Evolutionary conservation across 92 coral and sea anemone genomes (phyloP), one percentile per base, ranked within the genome.

Genomic region (Actinernus sp.): DNA sequence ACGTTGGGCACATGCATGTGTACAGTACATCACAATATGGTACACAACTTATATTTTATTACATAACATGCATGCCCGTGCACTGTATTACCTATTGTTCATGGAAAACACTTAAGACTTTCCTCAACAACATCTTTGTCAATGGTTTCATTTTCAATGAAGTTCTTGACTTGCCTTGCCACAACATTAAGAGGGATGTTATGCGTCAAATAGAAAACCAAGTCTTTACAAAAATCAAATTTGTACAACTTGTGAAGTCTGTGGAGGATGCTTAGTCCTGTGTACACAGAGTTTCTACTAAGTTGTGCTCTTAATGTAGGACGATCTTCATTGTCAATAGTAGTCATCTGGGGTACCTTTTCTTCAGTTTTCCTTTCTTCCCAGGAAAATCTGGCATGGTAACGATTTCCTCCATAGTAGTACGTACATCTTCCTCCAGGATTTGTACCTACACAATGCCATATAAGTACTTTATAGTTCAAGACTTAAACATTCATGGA

Each of bases 71-170:
- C n/a, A n/a, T n/a, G n/a, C n/a, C n/a, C n/a, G n/a, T n/a, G n/a
- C n/a, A n/a, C n/a, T n/a, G n/a, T n/a, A 13, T 3, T 9, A 70
- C 82, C 82, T 74, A 73, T 65, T 25, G 73, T 74, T 64, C 73
- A 74, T 26, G 82, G 82, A 27, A 74, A 61, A 8, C 24, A 43
- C 41, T 38, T 11, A 28, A 74, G 55, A 36, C 52, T 26, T 52
- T 54, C 32, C 12, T 63, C 82, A 16, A 63, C 71, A 45, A 63
- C 64, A 19, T 37, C 18, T 50, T 27, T 39, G 62, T 74, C 82
- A 63, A 74, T 56, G 19, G 0, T 26, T 30, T 65, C 73, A 5
- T 36, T 26, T 2, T 49, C 65, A 51, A 74, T 52, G 10, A 38
- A 43, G 49, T 32, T 32, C 8, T 62, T 52, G 7, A 74, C 3